Conservation (phyloP, 2,888 invertebrate genomes). For the Teinopalpus imperialis region DNA sequence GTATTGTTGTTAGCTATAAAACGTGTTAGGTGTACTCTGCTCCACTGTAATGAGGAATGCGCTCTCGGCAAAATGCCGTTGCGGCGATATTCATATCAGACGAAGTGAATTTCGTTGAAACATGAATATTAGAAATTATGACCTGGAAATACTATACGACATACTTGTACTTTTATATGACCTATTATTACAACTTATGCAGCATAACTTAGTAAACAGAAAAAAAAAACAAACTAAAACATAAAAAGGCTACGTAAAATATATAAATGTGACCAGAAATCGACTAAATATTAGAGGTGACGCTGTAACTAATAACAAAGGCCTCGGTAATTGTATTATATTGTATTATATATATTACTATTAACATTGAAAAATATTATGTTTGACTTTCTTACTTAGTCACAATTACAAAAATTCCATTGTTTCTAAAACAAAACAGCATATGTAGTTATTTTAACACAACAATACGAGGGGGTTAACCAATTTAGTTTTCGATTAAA, state of each 20-base stretch:
- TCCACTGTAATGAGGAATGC: constrained; percentile 60
- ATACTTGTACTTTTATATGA: constrained; percentile 8
- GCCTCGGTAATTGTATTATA: too few relatives aligned
- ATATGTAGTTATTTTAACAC: too few relatives aligned
- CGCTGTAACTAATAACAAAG: too few relatives aligned
- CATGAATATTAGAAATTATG: constrained; percentile 55
- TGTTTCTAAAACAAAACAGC: too few relatives aligned
- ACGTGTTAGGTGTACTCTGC: constrained; percentile 53
- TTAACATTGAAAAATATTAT: too few relatives aligned
- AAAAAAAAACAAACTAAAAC: too few relatives aligned
- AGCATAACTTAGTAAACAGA: background rate
- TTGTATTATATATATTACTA: too few relatives aligned
- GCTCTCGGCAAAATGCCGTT: constrained; percentile 42
- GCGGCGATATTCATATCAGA: constrained; percentile 41
- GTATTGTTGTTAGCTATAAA: constrained; percentile 70
- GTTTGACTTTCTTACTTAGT: too few relatives aligned
- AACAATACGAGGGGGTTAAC: constrained; percentile 4
- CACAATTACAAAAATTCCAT: too few relatives aligned
- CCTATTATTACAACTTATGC: constrained; percentile 6
- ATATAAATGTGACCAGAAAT: too few relatives aligned
- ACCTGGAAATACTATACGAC: constrained; percentile 8
- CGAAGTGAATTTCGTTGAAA: constrained; percentile 58
- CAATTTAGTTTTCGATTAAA: constrained; percentile 23
- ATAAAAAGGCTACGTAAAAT: too few relatives aligned
- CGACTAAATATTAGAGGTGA: too few relatives aligned